Base-by-base conservation (phyloP, 2,797 vertebrate species). In the Anguilla pacifica region DNA sequence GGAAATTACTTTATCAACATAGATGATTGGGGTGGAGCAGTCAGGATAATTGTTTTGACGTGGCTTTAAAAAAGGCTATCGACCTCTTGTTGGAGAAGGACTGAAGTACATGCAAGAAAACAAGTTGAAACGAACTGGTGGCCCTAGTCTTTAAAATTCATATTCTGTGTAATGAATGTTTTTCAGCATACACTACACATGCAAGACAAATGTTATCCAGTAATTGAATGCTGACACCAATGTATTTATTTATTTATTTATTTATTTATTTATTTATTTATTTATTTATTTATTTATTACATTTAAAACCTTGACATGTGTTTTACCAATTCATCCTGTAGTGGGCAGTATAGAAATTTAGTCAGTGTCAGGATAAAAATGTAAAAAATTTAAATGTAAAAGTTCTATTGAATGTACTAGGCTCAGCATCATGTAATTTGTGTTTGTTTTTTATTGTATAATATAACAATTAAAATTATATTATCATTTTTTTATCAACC, bases 1-100 rank as follows among this genome's bases (percentile, higher is more conserved):
- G 61, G 61, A 67, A 67, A 67, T 67, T 67, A 67, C n/a, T 67
- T 67, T n/a, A 67, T 67, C 61, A 25, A 67, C 61, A 67, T 6
- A n/a, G 61, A 67, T 67, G 61, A 67, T 67, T 67, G 61, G 61
- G 25, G 61, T n/a, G n/a, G 61, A n/a, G 61, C 61, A 67, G 61
- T n/a, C 25, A 67, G n/a, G 61, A n/a, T 67, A 67, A 67, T 67
- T 67, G 61, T n/a, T 67, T 67, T 67, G 61, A 67, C 61, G 61
- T 67, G 22, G 61, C 61, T n/a, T 67, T n/a, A n/a, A 67, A 67
- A 67, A 67, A 22, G 61, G 55, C 61, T 67, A n/a, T n/a, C n/a
- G 22, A 67, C 61, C 61, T 67, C 61, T 64, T 64, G 61, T 67
- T 67, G 61, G 61, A 67, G n/a, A 67, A n/a, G 61, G 61, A 25